Base-by-base conservation (phyloP, 2,888 invertebrate genomes). In the Drosophila mulleri region DNA sequence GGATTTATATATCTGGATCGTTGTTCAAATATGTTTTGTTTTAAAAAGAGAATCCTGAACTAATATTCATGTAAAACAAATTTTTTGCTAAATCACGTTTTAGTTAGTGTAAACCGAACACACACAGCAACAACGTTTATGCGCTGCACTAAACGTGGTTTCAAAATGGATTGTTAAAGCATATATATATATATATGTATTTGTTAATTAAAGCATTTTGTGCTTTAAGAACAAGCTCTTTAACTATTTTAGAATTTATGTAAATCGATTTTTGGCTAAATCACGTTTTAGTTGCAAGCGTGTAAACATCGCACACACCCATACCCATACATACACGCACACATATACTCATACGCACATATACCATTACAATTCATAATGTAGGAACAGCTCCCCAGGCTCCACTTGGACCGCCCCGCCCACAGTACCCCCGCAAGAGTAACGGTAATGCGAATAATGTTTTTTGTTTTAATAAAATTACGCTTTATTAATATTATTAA, bases 401-500 rank as follows among this genome's bases (percentile, higher is more conserved):
- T 50, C 26, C 45, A 12, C 29, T 14, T 26, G 39, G 59, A 63
- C 45, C 52, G 37, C 44, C 44, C 14, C 37, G 32, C 16, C 39
- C 52, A 23, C 23, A 14, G 11, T n/a, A n/a, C 6, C 12, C 12
- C 48, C 47, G 42, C 42, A 2, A 20, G 12, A 2, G 18, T 11
- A 20, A 37, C 42, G 41, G 52, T 44, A 56, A 57, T 45, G 63
- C 60, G 77, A 80, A 67, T 57, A 42, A 67, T 82, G 69, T 35
- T 50, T 69, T 80, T 75, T 72, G 61, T 75, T 87, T 80, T 72
- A 88, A 85, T 83, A 85, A 85, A 85, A 85, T 83, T 85, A 80
- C 88, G 85, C 82, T 85, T 85, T 88, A 86, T 83, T 87, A 82
- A 80, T 81, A 78, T 82, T 81, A 80, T 81, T 53, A 53, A n/a